These are phyloP conservation scores for Anolis sagrei DNA, from an alignment of 2,113 vertebrate species.

Conservation along the genomic window DNA sequence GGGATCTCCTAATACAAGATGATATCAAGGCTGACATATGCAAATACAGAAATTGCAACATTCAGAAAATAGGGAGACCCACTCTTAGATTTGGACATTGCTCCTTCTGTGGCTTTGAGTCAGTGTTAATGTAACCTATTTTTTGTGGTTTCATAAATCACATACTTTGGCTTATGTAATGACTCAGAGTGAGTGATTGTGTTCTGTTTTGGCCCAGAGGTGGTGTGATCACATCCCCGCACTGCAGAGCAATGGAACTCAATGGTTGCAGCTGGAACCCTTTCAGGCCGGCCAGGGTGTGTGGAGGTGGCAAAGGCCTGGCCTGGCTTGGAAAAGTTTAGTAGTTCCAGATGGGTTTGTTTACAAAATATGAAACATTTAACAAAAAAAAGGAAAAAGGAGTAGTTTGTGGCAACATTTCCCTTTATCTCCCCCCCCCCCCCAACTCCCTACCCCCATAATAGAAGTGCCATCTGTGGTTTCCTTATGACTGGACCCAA, in stretches of 20 bases:
- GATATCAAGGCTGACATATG: conserved; percentile 47
- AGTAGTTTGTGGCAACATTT: conserved; percentile 56
- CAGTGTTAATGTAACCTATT: conserved; percentile 63
- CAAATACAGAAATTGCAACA: conserved; percentile 47
- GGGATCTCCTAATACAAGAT: conserved; percentile 40
- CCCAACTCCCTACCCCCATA: conserved; percentile 53
- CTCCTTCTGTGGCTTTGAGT: conserved; percentile 67
- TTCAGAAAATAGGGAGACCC: conserved; percentile 61
- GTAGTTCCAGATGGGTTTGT: conserved; percentile 74
- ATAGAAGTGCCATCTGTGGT: conserved; percentile 40
- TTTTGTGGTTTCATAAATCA: conserved; percentile 78
- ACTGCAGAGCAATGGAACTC: conserved; percentile 69
- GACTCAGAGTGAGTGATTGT: conserved; percentile 77
- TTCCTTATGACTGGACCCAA: conserved; percentile 48
- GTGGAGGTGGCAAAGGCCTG: conserved; percentile 56
- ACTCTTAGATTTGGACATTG: conserved; percentile 46
- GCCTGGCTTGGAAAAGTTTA: conserved; percentile 55
- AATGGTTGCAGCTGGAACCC: conserved; percentile 62
- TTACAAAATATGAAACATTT: conserved; percentile 74
- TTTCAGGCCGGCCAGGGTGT: conserved; percentile 65
- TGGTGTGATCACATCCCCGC: conserved; percentile 65
- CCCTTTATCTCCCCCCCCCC: conserved; percentile 57
- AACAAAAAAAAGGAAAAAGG: conserved; percentile 19
- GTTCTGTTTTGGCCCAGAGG: conserved; percentile 70
- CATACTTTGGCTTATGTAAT: conserved; percentile 72